Base-by-base conservation (phyloP, 2,888 invertebrate species). In the Vesta saturnalis region DNA sequence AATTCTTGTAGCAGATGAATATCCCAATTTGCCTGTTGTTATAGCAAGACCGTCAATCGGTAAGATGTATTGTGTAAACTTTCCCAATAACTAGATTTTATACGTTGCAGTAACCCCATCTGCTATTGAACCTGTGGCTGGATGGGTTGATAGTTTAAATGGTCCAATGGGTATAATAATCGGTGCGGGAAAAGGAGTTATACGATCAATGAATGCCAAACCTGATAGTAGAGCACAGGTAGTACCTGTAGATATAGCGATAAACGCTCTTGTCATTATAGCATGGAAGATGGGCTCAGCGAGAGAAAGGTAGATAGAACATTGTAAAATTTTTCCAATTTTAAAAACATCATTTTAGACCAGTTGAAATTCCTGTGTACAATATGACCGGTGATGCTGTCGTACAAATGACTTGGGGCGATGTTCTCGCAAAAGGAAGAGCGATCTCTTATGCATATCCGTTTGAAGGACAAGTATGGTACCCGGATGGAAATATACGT, bases 11-110 rank as follows among this genome's bases (percentile, higher is more conserved):
- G 88, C 91, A 15, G 90, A 92, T 54, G 92, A 92, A 81, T 92
- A 91, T 71, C 88, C 89, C 0, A 87, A 90, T 55, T 82, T 98
- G 78, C 96, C 95, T 2, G 89, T 93, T 0, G 92, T 90, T 72
- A 94, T 98, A 57, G 91, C 94, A 1, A 87, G 98, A 71, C 98
- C 98, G 3, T 95, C 97, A 68, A 97, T 98, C 79, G 96, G 97
- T 91, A 87, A 86, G 83, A 83, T 16, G 15, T n/a, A n/a, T 18
- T 49, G 1, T 1, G 8, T 10, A 15, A 49, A 3, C 8, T 49
- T 49, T n/a, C n/a, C n/a, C n/a, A n/a, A n/a, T n/a, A n/a, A n/a
- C n/a, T n/a, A n/a, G n/a, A n/a, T n/a, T n/a, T n/a, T n/a, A n/a
- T n/a, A n/a, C n/a, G n/a, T 85, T 85, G 10, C 82, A 94, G 94